Evolutionary conservation across 2,888 invertebrate genomes (phyloP).

Genomic region (Catocala sponsa): DNA sequence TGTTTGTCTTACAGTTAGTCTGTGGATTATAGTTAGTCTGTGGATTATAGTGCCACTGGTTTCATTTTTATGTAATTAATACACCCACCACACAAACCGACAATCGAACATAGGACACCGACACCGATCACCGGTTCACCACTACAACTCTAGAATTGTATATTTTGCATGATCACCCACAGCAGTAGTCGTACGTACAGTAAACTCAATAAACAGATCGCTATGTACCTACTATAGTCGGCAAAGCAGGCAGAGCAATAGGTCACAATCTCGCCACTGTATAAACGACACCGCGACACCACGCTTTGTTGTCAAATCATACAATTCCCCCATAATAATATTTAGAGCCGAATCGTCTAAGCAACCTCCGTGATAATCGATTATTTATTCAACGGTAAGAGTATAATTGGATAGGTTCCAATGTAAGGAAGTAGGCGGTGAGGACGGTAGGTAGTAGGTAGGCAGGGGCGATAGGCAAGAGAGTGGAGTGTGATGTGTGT

Average conservation of each 20-base stretch:
- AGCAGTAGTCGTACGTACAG: conserved; percentile 18
- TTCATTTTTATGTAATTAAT: conserved; percentile 43
- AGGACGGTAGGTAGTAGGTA: conserved; percentile 7
- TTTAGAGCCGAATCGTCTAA: too few species aligned
- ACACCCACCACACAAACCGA: conserved; percentile 38
- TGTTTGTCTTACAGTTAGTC: conserved; percentile 67
- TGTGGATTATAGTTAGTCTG: conserved; percentile 67
- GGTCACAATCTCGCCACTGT: not conserved
- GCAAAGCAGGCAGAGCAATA: not conserved
- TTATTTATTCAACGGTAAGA: too few species aligned
- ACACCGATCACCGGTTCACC: not conserved
- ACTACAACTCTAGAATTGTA: conserved; percentile 32
- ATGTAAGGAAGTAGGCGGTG: not conserved
- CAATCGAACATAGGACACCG: not conserved
- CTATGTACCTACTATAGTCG: too few species aligned
- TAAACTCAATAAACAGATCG: not conserved
- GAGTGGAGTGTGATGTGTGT: conserved; percentile 57
- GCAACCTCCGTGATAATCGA: too few species aligned
- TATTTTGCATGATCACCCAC: conserved; percentile 62
- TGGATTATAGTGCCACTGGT: conserved; percentile 54
- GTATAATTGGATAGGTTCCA: too few species aligned
- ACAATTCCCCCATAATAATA: too few species aligned
- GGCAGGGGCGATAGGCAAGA: conserved; percentile 22
- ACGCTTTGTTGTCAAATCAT: too few species aligned
- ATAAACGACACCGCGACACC: too few species aligned